Percentiles rank a stretch among this genome's conserved stretches.
These are phyloP conservation scores for Pangasius mekongensis DNA, from an alignment of 2,797 vertebrate genomes.

Conservation along the genomic window DNA sequence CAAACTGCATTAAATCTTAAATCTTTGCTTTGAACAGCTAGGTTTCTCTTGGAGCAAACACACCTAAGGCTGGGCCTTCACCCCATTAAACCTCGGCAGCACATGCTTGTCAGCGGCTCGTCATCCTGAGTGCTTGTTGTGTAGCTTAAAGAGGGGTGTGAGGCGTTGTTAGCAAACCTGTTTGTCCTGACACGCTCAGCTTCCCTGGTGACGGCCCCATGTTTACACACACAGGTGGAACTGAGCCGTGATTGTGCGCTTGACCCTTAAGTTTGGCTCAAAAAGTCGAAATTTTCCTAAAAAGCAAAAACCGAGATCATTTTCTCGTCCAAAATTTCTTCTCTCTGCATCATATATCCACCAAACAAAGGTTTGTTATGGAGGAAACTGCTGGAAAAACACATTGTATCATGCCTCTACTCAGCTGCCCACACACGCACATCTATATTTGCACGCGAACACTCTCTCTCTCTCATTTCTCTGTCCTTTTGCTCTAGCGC, in stretches of 20 bases:
- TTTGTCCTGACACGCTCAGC: constrained; percentile 49
- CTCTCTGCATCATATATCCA: neutral
- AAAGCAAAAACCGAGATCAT: neutral
- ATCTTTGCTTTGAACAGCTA: constrained; percentile 24
- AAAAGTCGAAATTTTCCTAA: neutral
- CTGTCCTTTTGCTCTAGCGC: constrained; percentile 30
- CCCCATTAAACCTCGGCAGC: constrained; percentile 31
- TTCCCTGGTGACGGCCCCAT: constrained; percentile 53
- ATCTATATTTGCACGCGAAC: neutral
- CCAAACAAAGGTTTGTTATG: neutral
- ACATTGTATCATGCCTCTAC: neutral
- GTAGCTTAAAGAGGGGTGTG: constrained; percentile 49
- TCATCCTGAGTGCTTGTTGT: constrained; percentile 53
- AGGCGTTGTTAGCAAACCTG: constrained; percentile 28
- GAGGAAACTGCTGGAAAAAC: neutral
- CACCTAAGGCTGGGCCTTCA: constrained; percentile 40
- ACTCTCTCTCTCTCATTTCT: constrained; percentile 2
- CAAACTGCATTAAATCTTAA: constrained; percentile 7
- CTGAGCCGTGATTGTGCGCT: neutral
- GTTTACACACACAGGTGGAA: constrained; percentile 51
- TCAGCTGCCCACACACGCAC: neutral
- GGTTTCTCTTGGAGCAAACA: constrained; percentile 37
- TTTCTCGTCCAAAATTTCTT: neutral
- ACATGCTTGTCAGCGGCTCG: constrained; percentile 46
- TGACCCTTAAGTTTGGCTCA: neutral